phyloP scores from a whole-genome alignment of 2,797 vertebrate genomes.

The Myotis myotis region DNA sequence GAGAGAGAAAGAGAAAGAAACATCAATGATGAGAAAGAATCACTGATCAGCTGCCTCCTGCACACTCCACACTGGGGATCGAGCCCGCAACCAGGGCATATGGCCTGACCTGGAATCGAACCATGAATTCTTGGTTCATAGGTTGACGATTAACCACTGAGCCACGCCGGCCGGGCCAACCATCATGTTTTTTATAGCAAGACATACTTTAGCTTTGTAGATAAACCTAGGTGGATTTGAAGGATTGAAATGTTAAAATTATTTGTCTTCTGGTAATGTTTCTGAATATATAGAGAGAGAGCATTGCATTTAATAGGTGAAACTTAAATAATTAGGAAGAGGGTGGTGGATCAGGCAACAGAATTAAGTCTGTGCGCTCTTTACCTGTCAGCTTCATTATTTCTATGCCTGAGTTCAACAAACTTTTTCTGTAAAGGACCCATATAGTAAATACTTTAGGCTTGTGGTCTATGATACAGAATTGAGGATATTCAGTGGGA shows the following conservation, averaged over 20 bases:
- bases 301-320: conserved; percentile 1
- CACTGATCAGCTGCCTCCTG: too few species aligned
- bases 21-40: too few species aligned
- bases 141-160: too few species aligned
- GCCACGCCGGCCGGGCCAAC: too few species aligned
- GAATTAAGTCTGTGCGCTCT: conserved; percentile 40
- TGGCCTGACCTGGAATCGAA: too few species aligned
- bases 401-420: background rate
- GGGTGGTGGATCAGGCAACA: background rate
- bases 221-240: background rate
- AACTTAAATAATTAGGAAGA: conserved; percentile 32
- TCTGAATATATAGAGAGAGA: background rate
- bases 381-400: background rate
- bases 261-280: conserved; percentile 33
- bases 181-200: conserved; percentile 2
- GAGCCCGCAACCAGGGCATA: too few species aligned
- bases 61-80: too few species aligned
- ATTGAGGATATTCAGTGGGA: background rate
- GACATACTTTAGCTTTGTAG: conserved; percentile 29
- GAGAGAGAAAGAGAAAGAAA: too few species aligned
- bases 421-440: conserved; percentile 20
- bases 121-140: too few species aligned
- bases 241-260: conserved; percentile 4
- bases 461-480: conserved; percentile 5
- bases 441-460: conserved; percentile 39